Conservation (phyloP, 1,140 invertebrate species). For the Drosophila lini region DNA sequence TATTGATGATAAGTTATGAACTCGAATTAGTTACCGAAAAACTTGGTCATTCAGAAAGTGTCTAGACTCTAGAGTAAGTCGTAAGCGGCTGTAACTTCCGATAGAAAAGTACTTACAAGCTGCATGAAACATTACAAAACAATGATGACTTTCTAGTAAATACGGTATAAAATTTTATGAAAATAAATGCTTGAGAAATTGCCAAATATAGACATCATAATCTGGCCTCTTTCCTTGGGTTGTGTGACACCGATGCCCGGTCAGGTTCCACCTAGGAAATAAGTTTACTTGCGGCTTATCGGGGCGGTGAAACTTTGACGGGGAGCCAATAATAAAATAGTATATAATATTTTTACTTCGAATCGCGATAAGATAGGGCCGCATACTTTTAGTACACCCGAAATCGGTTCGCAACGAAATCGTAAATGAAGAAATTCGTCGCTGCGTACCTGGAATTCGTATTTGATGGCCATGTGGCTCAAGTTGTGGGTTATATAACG, state of each 20-base stretch:
- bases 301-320: constrained; percentile 12
- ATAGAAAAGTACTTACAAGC: constrained; percentile 10
- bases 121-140: constrained; percentile 4
- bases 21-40: not conserved
- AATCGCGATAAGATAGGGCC: constrained; percentile 65
- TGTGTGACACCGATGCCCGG: constrained; percentile 20
- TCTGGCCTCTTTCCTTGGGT: not conserved
- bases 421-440: constrained; percentile 39
- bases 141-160: not conserved
- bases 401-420: constrained; percentile 41
- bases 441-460: constrained; percentile 33
- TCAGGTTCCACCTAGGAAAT: constrained; percentile 24
- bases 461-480: constrained; percentile 57
- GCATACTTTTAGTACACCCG: constrained; percentile 46
- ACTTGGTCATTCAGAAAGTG: not conserved
- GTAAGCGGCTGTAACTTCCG: not conserved
- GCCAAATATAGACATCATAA: not conserved
- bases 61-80: not conserved
- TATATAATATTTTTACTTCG: constrained; percentile 54
- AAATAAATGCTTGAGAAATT: constrained; percentile 8
- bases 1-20: constrained; percentile 8
- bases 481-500: constrained; percentile 40
- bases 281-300: constrained; percentile 41
- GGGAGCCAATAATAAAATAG: constrained; percentile 34
- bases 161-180: constrained; percentile 9